A percentile compares a stretch with the other conserved stretches of the same genome.
Conservation (phyloP, 2,888 invertebrate genomes). For the Aethes cnicana region DNA sequence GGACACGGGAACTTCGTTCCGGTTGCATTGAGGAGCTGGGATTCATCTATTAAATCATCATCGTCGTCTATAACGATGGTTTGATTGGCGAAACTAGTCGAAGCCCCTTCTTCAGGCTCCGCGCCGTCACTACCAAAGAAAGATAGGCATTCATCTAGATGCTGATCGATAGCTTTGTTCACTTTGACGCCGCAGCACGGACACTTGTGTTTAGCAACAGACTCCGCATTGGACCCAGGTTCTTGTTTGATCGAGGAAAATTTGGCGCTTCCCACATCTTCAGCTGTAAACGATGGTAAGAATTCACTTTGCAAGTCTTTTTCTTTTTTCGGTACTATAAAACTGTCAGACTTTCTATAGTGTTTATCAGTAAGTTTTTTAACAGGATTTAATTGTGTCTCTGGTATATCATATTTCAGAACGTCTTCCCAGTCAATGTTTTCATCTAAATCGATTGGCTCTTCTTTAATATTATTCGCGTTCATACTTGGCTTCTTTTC, state of each 20-base stretch:
- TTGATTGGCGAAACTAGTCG: constrained; percentile 45
- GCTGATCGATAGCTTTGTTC: constrained; percentile 59
- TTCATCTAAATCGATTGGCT: constrained; percentile 4
- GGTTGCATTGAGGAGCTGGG: constrained; percentile 63
- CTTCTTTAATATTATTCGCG: neutral
- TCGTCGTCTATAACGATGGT: constrained; percentile 57
- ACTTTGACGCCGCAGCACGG: constrained; percentile 68
- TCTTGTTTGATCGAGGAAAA: constrained; percentile 42
- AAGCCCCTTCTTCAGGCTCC: constrained; percentile 56
- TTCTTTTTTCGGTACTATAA: constrained; percentile 32
- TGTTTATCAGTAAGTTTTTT: constrained; percentile 37
- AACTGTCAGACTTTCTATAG: constrained; percentile 34
- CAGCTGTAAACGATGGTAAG: constrained; percentile 35
- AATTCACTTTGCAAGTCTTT: constrained; percentile 32
- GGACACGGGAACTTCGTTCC: constrained; percentile 82
- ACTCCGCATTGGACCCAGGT: constrained; percentile 39
- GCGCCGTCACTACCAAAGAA: constrained; percentile 71
- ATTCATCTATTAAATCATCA: constrained; percentile 61
- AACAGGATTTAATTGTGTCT: constrained; percentile 28
- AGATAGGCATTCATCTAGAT: constrained; percentile 77
- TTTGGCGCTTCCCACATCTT: constrained; percentile 32
- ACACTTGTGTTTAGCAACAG: constrained; percentile 50
- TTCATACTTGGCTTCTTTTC: constrained; percentile 2
- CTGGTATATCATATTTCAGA: constrained; percentile 13
- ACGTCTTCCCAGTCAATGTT: constrained; percentile 12